These are phyloP conservation scores for Scaptomyza polygonia DNA, from an alignment of 2,888 invertebrate genomes.

Conservation along the genomic window DNA sequence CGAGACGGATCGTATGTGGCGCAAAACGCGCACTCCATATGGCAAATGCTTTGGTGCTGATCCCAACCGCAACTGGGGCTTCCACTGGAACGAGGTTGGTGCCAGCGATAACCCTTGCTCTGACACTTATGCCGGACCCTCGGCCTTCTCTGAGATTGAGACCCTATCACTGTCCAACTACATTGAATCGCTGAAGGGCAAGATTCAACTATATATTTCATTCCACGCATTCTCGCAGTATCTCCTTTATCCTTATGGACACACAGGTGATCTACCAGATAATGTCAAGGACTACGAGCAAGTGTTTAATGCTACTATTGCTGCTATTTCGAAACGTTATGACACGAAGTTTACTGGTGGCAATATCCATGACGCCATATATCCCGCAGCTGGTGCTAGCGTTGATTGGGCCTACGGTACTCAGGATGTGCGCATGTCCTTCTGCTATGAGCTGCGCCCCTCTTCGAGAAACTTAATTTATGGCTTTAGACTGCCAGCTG, in stretches of 20 bases:
- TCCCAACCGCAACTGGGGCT: constrained; percentile 91
- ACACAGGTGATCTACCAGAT: constrained; percentile 85
- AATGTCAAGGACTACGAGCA: constrained; percentile 85
- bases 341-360: constrained; percentile 87
- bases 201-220: constrained; percentile 88
- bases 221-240: constrained; percentile 92
- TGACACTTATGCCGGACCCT: constrained; percentile 88
- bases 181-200: constrained; percentile 85
- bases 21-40: constrained; percentile 87
- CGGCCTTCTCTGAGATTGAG: constrained; percentile 88
- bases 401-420: constrained; percentile 92
- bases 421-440: constrained; percentile 80
- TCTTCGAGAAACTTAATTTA: constrained; percentile 82
- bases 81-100: constrained; percentile 88
- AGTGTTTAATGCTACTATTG: constrained; percentile 77
- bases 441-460: constrained; percentile 86
- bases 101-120: constrained; percentile 86
- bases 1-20: constrained; percentile 86
- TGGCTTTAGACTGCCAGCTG: constrained; percentile 89
- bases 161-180: constrained; percentile 86
- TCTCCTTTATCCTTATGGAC: constrained; percentile 89
- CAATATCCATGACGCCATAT: constrained; percentile 86
- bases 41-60: constrained; percentile 88
- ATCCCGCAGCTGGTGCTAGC: constrained; percentile 88
- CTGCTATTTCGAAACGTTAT: constrained; percentile 85